Conservation (phyloP, 2,888 invertebrate species). For the Tinea trinotella region DNA sequence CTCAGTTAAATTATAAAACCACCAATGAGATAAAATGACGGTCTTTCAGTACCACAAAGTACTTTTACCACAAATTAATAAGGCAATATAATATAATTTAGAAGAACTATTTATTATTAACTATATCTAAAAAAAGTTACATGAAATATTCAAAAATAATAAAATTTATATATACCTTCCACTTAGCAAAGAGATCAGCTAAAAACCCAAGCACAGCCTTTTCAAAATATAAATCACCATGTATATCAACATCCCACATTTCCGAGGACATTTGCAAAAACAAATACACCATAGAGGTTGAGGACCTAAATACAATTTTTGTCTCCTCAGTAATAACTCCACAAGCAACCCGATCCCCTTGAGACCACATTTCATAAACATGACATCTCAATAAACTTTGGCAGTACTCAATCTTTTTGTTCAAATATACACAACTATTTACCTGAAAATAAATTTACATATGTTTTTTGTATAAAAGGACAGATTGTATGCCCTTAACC, state of each 20-base stretch:
- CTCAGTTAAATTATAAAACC: too few species aligned
- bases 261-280: conserved; percentile 99
- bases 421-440: conserved; percentile 92
- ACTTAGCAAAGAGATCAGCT: conserved; percentile 94
- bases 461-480: conserved; percentile 14
- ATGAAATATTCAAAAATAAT: too few species aligned
- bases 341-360: conserved; percentile 94
- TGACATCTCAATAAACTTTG: conserved; percentile 88
- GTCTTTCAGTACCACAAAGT: too few species aligned
- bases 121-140: too few species aligned
- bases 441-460: conserved; percentile 78
- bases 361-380: conserved; percentile 97
- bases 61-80: too few species aligned
- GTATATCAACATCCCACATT: conserved; percentile 99
- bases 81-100: too few species aligned
- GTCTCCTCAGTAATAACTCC: conserved; percentile 96
- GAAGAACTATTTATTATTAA: too few species aligned
- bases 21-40: too few species aligned
- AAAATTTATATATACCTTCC: conserved; percentile 81
- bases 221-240: conserved; percentile 98
- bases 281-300: conserved; percentile 97
- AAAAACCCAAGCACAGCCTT: conserved; percentile 98
- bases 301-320: conserved; percentile 97
- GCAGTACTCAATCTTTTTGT: conserved; percentile 95
- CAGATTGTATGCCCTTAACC: too few species aligned